Percentiles rank a stretch among this genome's conserved stretches.
Evolutionary conservation across 1,140 invertebrate species (phyloP).

Genomic region (Drosophila malerkotliana): DNA sequence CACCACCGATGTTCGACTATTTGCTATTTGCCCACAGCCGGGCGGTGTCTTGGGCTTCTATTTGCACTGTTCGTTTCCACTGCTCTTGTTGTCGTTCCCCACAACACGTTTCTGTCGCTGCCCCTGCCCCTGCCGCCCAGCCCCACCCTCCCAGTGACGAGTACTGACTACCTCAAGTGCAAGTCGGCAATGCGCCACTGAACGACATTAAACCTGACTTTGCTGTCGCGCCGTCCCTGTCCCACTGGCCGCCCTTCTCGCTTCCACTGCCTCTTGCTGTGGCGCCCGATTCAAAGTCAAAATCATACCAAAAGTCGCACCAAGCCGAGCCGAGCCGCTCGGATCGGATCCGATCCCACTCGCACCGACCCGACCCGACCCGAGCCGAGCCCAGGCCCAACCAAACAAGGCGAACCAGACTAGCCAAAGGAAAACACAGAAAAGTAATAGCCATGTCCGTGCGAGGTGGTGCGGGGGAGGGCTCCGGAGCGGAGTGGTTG

Average conservation of each 20-base stretch:
- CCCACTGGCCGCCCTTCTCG: neutral
- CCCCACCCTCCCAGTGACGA: neutral
- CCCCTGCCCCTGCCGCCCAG: neutral
- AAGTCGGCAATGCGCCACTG: constrained; percentile 63
- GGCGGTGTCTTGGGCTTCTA: constrained; percentile 15
- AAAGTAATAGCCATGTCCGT: constrained; percentile 60
- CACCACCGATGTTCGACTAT: constrained; percentile 48
- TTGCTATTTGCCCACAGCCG: constrained; percentile 33
- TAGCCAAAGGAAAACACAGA: constrained; percentile 60
- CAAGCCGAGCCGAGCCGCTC: constrained; percentile 17
- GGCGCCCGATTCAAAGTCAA: constrained; percentile 44
- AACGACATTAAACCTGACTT: constrained; percentile 82
- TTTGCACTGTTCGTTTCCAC: constrained; percentile 9
- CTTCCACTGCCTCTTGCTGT: constrained; percentile 13
- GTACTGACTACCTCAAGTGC: constrained; percentile 67
- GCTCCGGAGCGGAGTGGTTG: constrained; percentile 15
- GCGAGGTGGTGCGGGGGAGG: neutral
- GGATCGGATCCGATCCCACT: constrained; percentile 38
- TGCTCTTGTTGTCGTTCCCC: constrained; percentile 24
- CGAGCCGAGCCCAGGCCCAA: constrained; percentile 18
- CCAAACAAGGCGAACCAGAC: constrained; percentile 73
- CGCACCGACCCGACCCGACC: constrained; percentile 6
- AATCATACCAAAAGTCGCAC: constrained; percentile 44
- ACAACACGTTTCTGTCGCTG: neutral
- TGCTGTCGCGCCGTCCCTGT: constrained; percentile 34